A percentile compares a stretch with the other conserved stretches of the same genome.
These are phyloP conservation scores for Rhabdomys dilectus DNA, from an alignment of 2,113 vertebrate species.

Conservation along the genomic window DNA sequence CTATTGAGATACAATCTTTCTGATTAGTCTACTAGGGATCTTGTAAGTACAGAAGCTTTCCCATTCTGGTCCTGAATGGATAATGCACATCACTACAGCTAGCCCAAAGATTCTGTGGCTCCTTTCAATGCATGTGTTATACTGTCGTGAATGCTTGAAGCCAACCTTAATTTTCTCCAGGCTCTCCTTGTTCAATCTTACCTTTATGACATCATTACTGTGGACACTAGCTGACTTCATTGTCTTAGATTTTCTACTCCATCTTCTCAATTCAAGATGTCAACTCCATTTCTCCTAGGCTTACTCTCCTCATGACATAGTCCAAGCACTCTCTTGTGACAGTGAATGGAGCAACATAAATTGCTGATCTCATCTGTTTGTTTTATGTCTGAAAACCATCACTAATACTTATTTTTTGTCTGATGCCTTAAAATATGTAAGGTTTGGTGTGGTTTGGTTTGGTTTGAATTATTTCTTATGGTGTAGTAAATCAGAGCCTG, in stretches of 20 bases:
- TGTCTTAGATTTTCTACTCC: not conserved
- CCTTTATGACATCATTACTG: not conserved
- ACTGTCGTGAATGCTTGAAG: not conserved
- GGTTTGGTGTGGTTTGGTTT: not conserved
- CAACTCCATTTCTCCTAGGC: not conserved
- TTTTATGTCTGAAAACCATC: not conserved
- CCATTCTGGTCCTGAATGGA: not conserved
- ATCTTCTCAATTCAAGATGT: not conserved
- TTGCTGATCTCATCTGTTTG: not conserved
- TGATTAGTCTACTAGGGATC: not conserved
- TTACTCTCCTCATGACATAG: not conserved
- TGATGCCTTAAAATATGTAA: not conserved
- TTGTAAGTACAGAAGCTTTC: not conserved
- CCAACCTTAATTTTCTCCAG: not conserved
- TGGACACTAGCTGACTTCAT: not conserved
- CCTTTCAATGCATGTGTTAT: not conserved
- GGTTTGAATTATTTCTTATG: not conserved
- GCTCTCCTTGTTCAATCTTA: not conserved
- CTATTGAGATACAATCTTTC: not conserved
- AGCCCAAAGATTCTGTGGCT: not conserved
- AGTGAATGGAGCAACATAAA: not conserved
- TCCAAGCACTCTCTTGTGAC: not conserved
- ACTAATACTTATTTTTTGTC: not conserved
- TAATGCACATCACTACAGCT: too few relatives aligned
- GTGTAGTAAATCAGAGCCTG: not conserved